phyloP scores from a whole-genome alignment of 2,888 invertebrate species.

The Apamea epomidion region DNA sequence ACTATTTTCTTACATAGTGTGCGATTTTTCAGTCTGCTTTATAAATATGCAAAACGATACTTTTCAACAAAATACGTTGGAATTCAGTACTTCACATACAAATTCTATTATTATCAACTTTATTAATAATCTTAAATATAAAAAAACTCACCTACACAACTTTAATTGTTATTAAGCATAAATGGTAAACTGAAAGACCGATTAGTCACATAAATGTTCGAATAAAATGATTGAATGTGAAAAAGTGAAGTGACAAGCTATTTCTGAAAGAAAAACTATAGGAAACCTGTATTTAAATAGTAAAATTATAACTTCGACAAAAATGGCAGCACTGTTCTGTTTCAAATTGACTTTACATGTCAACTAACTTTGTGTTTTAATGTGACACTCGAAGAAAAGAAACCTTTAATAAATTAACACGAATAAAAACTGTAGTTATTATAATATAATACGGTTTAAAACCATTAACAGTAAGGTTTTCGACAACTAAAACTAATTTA shows the following conservation, averaged over 20 bases:
- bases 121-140: neutral
- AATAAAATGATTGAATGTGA: neutral
- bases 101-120: neutral
- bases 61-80: neutral
- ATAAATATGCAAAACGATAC: slow-evolving; percentile 3
- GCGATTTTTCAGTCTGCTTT: neutral
- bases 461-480: neutral
- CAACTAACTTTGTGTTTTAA: neutral
- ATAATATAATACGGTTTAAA: neutral
- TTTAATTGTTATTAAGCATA: neutral
- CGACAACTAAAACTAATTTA: neutral
- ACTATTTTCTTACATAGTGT: neutral
- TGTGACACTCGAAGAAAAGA: neutral
- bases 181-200: neutral
- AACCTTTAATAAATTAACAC: neutral
- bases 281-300: neutral
- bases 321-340: neutral
- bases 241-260: neutral
- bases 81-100: neutral
- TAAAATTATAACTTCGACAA: neutral
- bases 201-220: neutral
- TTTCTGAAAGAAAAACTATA: neutral
- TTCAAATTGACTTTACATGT: neutral
- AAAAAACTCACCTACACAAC: neutral
- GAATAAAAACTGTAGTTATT: slow-evolving; percentile 1